Percentiles rank a stretch among this genome's conserved stretches.
These are phyloP conservation scores for Pteria penguin DNA, from an alignment of 2,888 invertebrate species.

Conservation along the genomic window DNA sequence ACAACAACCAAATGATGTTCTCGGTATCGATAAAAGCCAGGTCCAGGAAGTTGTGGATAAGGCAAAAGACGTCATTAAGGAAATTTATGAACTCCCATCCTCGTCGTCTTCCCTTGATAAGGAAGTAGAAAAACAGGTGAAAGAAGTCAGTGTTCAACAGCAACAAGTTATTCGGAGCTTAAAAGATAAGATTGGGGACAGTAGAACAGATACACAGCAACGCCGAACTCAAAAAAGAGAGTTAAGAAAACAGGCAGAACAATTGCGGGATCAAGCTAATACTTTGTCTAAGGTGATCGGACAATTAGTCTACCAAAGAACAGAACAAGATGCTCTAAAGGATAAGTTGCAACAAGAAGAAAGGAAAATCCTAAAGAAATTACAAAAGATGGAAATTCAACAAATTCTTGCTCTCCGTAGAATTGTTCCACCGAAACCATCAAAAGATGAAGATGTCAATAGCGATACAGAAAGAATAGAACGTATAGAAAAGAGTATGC, in stretches of 20 bases:
- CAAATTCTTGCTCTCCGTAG: constrained; percentile 4
- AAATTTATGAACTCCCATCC: background rate
- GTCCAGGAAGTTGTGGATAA: background rate
- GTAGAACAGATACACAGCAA: no score
- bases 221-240: background rate
- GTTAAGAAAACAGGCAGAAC: background rate
- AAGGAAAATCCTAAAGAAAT: background rate
- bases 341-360: background rate
- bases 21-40: background rate
- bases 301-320: background rate
- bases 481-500: background rate
- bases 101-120: background rate
- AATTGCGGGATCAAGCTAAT: background rate
- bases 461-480: background rate
- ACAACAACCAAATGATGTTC: background rate
- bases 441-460: background rate
- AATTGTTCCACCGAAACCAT: background rate
- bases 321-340: background rate
- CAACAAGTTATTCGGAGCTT: background rate
- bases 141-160: background rate
- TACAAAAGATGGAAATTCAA: background rate
- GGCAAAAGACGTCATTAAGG: background rate
- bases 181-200: background rate
- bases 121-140: background rate
- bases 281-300: constrained; percentile 1